Base-by-base conservation (phyloP, 2,797 vertebrate species). In the Caiman crocodilus region DNA sequence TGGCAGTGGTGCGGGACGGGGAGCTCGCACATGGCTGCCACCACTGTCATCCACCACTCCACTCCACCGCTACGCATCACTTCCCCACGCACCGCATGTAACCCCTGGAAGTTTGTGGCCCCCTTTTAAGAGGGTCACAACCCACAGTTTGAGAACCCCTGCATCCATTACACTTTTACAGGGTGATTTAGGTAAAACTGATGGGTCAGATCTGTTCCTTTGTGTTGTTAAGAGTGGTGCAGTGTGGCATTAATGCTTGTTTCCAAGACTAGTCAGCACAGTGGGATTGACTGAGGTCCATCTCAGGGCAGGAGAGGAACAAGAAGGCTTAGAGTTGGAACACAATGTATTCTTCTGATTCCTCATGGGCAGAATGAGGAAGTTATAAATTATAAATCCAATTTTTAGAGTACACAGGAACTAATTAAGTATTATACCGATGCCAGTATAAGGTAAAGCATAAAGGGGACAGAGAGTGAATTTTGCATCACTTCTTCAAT, bases 311-410 rank as follows among this genome's bases (percentile, higher is more conserved):
- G 67, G 32, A 12, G 75, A 23, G 26, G 32, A 35, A 0, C 28
- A 56, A 6, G 50, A 28, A 6, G 16, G 0, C 1, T 5, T 35
- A 42, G 32, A 25, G 2, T 23, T 74, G 71, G 23, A 18, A 35
- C 5, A 1, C 1, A 5, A 20, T 0, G 32, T 20, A 25, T 28
- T 32, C 9, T 15, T 1, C 23, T 0, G 71, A 15, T 6, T 35
- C 21, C 64, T 8, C 64, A 28, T 17, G 6, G 0, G 1, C 9
- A 77, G 28, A 6, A 0, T n/a, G 67, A 14, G n/a, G 2, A 35
- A 21, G 10, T 11, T 4, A 71, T 13, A 61, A 32, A 55, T 4
- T 2, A 3, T 8, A n/a, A 35, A 17, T 25, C 5, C 58, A 35
- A 20, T 26, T 58, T 4, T 30, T 2, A 17, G 1, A 21, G 0